A percentile compares a stretch with the other conserved stretches of the same genome.
phyloP scores from a whole-genome alignment of 2,797 vertebrate genomes.

The Eremophila alpestris region DNA sequence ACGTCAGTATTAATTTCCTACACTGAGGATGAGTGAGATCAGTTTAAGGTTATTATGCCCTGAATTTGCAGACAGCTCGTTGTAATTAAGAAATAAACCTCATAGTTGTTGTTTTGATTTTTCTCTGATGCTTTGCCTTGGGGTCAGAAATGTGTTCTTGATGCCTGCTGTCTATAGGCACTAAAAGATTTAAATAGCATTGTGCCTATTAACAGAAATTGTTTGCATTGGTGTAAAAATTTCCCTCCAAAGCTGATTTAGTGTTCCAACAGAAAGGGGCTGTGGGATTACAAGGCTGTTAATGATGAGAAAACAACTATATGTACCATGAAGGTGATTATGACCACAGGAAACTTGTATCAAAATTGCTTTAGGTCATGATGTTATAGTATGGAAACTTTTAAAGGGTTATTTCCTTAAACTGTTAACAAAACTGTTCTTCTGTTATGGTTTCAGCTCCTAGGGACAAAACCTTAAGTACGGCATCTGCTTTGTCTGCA shows the following conservation, averaged over 20 bases:
- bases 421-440: slow-evolving; percentile 56
- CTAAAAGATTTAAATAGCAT: slow-evolving; percentile 22
- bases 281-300: slow-evolving; percentile 48
- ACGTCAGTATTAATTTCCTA: background rate
- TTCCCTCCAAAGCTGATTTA: slow-evolving; percentile 56
- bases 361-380: slow-evolving; percentile 39
- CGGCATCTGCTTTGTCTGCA: slow-evolving; percentile 60
- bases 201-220: slow-evolving; percentile 20
- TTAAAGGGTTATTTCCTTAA: slow-evolving; percentile 68
- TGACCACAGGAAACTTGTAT: slow-evolving; percentile 47
- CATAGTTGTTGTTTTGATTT: background rate
- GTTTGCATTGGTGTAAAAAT: slow-evolving; percentile 63
- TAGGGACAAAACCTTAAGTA: slow-evolving; percentile 41
- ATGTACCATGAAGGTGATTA: slow-evolving; percentile 47
- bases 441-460: slow-evolving; percentile 60
- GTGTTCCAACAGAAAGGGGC: slow-evolving; percentile 5
- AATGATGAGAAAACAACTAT: slow-evolving; percentile 36
- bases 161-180: slow-evolving; percentile 35
- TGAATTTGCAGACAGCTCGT: background rate
- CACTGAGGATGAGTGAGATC: background rate
- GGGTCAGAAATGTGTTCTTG: slow-evolving; percentile 3
- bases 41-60: background rate
- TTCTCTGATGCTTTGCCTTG: background rate
- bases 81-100: slow-evolving; percentile 48
- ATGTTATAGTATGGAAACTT: slow-evolving; percentile 43